Base-by-base conservation (phyloP, 2,113 vertebrate species). In the Rhinopithecus roxellana region DNA sequence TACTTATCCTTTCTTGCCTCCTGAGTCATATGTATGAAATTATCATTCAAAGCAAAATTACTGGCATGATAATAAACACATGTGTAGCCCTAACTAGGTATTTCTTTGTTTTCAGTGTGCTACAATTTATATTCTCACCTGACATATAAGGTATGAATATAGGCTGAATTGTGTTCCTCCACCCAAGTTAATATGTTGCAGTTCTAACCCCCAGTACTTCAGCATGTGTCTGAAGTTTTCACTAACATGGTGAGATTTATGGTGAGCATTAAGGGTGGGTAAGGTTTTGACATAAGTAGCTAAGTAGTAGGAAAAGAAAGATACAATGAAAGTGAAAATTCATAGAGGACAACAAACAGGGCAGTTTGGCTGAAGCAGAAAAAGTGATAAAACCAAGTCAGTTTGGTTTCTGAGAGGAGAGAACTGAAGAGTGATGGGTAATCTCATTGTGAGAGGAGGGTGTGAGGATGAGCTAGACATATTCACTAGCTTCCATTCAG, bases 1-100 rank as follows among this genome's bases (percentile, higher is more conserved):
- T 84, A 35, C 25, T 77, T 93, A 72, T 95, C 35, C 38, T 96
- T 93, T 86, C 55, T 88, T 69, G 40, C 17, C 38, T 61, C 45
- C 27, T 82, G 52, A 89, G 70, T 70, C 50, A 81, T 91, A 69
- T 32, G 5, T 9, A 23, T 48, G 72, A n/a, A 92, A 82, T 48
- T 94, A 50, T 85, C 57, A 72, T 80, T 95, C 92, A 92, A 85
- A 77, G 14, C 25, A 89, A 94, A 96, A 90, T 84, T 48, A 92
- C 79, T 72, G 84, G 83, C 85, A 92, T 90, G 75, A 77, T 43
- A 59, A 59, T 43, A 72, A 97, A 97, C 27, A 87, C 20, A 94
- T 18, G 14, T 48, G 14, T 87, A 69, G 22, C 50, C 35, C 57
- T 93, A 90, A 87, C 5, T 55, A 86, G 38, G 25, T 72, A 16